A percentile compares a stretch with the other conserved stretches of the same genome.
phyloP scores from a whole-genome alignment of 2,113 vertebrate species.

The Gambusia holbrooki region DNA sequence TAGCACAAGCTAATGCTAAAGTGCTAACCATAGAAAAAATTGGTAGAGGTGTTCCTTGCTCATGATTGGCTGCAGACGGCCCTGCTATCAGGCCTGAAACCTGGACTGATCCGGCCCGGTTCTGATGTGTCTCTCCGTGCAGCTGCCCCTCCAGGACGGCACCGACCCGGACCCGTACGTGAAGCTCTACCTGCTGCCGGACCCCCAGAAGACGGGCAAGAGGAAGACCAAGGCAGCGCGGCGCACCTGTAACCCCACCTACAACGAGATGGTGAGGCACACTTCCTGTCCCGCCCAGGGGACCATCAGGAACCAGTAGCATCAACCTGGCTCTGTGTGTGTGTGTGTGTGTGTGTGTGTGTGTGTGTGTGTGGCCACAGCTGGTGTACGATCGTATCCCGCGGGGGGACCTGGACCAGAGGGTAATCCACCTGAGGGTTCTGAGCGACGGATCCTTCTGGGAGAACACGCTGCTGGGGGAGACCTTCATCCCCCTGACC shows the following conservation, averaged over 20 bases:
- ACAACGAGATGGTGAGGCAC: conserved; percentile 91
- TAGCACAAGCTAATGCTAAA: too few relatives aligned
- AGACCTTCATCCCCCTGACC: conserved; percentile 88
- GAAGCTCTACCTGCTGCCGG: conserved; percentile 95
- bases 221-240: conserved; percentile 96
- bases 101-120: too few relatives aligned
- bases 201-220: conserved; percentile 96
- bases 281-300: background rate
- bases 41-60: background rate
- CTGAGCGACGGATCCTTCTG: conserved; percentile 94
- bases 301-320: background rate
- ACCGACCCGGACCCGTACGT: conserved; percentile 96
- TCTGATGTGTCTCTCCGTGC: conserved; percentile 70
- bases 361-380: conserved; percentile 61
- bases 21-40: background rate
- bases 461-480: conserved; percentile 93
- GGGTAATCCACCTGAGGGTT: conserved; percentile 91
- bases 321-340: background rate
- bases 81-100: too few relatives aligned
- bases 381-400: conserved; percentile 94
- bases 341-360: background rate
- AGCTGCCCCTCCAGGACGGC: conserved; percentile 91
- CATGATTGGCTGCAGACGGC: background rate
- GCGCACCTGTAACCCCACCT: conserved; percentile 97
- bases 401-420: conserved; percentile 90